Evolutionary conservation across 2,888 invertebrate species (phyloP), one percentile per base, ranked within the genome.

Genomic region (Trisateles emortualis): DNA sequence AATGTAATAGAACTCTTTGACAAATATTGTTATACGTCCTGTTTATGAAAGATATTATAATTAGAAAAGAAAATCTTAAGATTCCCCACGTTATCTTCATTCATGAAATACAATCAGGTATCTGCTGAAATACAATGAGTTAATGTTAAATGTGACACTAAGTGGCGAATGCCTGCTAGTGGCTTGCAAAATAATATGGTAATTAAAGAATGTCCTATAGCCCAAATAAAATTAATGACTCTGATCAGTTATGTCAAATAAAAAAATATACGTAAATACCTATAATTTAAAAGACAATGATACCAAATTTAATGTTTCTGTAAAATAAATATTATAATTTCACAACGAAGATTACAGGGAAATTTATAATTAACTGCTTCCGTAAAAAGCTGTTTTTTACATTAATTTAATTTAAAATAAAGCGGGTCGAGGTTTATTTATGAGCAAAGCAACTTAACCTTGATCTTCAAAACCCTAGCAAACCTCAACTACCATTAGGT

Each of bases 21-120:
- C 67, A 59, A 58, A 70, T 59, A 62, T 62, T 59, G 52, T 55
- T 30, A 49, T 17, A 39, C 59, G 68, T 64, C 61, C 70, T 72
- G 64, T 64, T 52, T 52, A 17, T 16, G 43, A 4, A 14, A 58
- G 45, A 60, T 57, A 47, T 4, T 16, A 54, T 40, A 3, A 38
- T 16, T 16, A 16, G 38, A 17, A 38, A 5, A 22, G 22, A 48
- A 66, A 60, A 64, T 24, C 9, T 53, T 39, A 22, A 22, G 2
- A 22, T 3, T 22, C 2, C n/a, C 55, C 49, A 33, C 47, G 49
- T 61, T 52, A 62, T 56, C 46, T 52, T 61, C 56, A 56, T 53
- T 14, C 45, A 40, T 41, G 40, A 61, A 53, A 51, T 53, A 26
- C 45, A 64, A 53, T 64, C 49, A 57, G n/a, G n/a, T n/a, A n/a